A percentile compares a stretch with the other conserved stretches of the same genome.
Evolutionary conservation across 2,888 invertebrate genomes (phyloP).

Genomic region (Byasa hedistus): DNA sequence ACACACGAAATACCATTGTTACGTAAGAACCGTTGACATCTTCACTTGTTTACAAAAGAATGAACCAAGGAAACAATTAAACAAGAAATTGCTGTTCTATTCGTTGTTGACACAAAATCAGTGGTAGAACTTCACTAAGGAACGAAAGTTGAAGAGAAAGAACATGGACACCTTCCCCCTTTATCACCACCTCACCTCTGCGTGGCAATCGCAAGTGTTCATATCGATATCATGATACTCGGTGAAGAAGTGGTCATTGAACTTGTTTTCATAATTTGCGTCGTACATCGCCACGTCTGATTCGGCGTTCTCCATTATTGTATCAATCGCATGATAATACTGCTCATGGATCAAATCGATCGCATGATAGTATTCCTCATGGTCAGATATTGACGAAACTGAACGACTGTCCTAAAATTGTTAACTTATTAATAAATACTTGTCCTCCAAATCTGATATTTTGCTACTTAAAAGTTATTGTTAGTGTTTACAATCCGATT

Average conservation of each 20-base stretch:
- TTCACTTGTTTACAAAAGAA: too few relatives aligned
- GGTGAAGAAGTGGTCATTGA: conserved; percentile 52
- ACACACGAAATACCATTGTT: background rate
- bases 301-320: conserved; percentile 65
- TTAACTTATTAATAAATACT: background rate
- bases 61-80: background rate
- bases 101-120: background rate
- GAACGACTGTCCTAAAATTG: conserved; percentile 25
- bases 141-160: conserved; percentile 4
- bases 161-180: conserved; percentile 4
- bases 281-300: conserved; percentile 47
- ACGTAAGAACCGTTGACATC: background rate
- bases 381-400: conserved; percentile 24
- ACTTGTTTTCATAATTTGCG: conserved; percentile 48
- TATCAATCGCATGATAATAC: conserved; percentile 65
- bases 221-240: conserved; percentile 46
- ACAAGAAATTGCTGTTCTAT: background rate
- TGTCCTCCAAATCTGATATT: background rate
- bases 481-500: background rate
- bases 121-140: background rate
- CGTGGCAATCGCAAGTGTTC: conserved; percentile 41
- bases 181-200: conserved; percentile 40
- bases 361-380: conserved; percentile 51
- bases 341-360: conserved; percentile 59
- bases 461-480: too few relatives aligned